Evolutionary conservation across 1,140 invertebrate species (phyloP), one percentile per base, ranked within the genome.

Genomic region (Odontomachus brunneus): DNA sequence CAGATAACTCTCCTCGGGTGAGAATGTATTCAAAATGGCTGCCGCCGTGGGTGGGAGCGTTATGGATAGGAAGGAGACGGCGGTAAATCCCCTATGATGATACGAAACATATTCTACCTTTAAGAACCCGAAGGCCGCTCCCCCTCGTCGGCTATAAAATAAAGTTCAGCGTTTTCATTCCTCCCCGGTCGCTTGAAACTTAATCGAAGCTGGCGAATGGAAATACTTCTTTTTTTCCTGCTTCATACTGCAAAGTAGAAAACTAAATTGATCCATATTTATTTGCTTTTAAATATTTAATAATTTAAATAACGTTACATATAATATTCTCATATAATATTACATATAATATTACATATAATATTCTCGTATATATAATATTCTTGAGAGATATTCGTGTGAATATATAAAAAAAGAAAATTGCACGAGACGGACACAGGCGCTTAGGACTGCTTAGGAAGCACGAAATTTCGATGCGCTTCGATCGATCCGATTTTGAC

Each of bases 21-120:
- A 91, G 92, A 94, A 94, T 94, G 90, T 94, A 94, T 94, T 94
- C 94, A 94, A 94, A 94, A 94, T 94, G 94, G 94, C 93, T 92
- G 80, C 88, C 86, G 74, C 69, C 48, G 75, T 60, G 75, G 62
- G 67, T 60, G 72, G 78, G 87, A 90, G 89, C 88, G 91, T 92
- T 93, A 93, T 92, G 91, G 89, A 90, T 90, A 88, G 89, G 87
- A 85, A 90, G 90, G 91, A 92, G 90, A 92, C 91, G 89, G 90
- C 87, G 91, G 91, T 90, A 91, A 92, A 93, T 92, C 91, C 88
- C 87, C 93, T 93, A 91, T 92, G 92, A 94, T 94, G 91, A 94
- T 94, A 93, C 93, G 93, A 94, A 93, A 94, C 94, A 94, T 94
- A 94, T 94, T 94, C 94, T 92, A 93, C 91, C 91, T 91, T 92